These are phyloP conservation scores for Sula dactylatra DNA, from an alignment of 2,113 vertebrate genomes.

Conservation along the genomic window DNA sequence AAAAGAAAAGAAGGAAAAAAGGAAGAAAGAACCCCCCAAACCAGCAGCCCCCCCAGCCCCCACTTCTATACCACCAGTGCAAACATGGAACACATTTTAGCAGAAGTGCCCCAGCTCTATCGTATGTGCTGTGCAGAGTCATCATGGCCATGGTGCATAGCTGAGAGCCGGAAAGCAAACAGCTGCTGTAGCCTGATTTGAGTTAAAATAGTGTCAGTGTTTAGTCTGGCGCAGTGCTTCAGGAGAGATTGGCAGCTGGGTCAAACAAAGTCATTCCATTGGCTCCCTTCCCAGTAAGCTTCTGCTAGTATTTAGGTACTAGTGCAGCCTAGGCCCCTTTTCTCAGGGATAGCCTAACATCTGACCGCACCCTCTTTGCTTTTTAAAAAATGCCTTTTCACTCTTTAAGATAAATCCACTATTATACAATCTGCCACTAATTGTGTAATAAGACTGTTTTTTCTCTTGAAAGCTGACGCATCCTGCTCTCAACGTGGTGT, in stretches of 20 bases:
- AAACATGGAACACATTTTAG: conserved; percentile 69
- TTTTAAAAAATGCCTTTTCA: conserved; percentile 65
- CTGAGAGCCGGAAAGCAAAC: conserved; percentile 84
- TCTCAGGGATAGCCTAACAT: conserved; percentile 82
- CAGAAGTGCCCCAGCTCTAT: conserved; percentile 62
- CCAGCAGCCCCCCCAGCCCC: background rate
- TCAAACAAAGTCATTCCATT: conserved; percentile 90
- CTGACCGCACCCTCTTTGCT: conserved; percentile 83
- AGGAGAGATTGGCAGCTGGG: conserved; percentile 94
- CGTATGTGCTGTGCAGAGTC: conserved; percentile 74
- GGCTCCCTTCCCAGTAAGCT: conserved; percentile 87
- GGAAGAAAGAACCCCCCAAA: background rate
- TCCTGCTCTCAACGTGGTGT: conserved; percentile 63
- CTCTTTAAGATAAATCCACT: conserved; percentile 76
- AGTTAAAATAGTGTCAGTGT: conserved; percentile 88
- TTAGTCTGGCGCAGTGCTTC: conserved; percentile 93
- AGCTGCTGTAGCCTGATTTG: conserved; percentile 88
- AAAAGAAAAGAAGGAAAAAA: background rate
- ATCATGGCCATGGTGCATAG: conserved; percentile 75
- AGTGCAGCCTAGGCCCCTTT: conserved; percentile 79
- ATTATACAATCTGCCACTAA: conserved; percentile 74
- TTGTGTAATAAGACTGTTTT: conserved; percentile 73
- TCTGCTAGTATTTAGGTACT: conserved; percentile 87
- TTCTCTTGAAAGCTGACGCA: conserved; percentile 71
- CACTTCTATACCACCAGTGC: conserved; percentile 18